Evolutionary conservation across 2,797 vertebrate species (phyloP), one percentile per base, ranked within the genome.

Genomic region (Xerus rutilus): DNA sequence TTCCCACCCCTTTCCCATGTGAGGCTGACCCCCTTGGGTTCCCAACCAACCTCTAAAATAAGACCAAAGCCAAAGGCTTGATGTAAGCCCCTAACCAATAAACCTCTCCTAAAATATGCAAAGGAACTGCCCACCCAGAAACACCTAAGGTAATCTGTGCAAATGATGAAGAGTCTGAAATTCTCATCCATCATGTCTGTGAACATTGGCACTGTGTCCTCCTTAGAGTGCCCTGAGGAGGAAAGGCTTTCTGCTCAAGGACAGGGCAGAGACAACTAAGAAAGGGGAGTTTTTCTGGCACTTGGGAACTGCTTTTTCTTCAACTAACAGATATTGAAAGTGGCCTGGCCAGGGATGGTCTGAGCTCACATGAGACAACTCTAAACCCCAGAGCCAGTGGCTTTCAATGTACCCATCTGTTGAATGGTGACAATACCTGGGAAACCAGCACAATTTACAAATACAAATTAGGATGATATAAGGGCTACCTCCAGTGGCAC

Each of bases 121-220:
- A 91, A 96, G 74, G 78, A 97, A 77, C 3, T 7, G 62, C 73
- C 67, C 30, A 15, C 62, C 70, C 14, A 74, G 76, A 97, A 98
- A 98, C 94, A 98, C 95, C 97, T 98, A 97, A 95, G 98, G 96
- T 78, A 94, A 94, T 97, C 82, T 91, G 94, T 98, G 97, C 95
- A 98, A 97, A 98, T 96, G 25, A 43, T 49, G 84, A 98, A 30
- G 49, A 91, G n/a, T 93, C 93, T 10, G 70, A 97, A 72, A 93
- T 96, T 96, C 95, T 97, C 14, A 45, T 49, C 18, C 6, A 9
- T 20, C 47, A 79, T 21, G 7, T 18, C 62, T 49, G 47, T 96
- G 97, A 98, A 97, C 97, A 96, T 76, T 11, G 89, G 95, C 94
- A 95, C 32, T 12, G 17, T 45, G 43, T 62, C 84, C 49, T 74